These are phyloP conservation scores for Microhierax caerulescens DNA, from an alignment of 2,797 vertebrate genomes.

Conservation along the genomic window DNA sequence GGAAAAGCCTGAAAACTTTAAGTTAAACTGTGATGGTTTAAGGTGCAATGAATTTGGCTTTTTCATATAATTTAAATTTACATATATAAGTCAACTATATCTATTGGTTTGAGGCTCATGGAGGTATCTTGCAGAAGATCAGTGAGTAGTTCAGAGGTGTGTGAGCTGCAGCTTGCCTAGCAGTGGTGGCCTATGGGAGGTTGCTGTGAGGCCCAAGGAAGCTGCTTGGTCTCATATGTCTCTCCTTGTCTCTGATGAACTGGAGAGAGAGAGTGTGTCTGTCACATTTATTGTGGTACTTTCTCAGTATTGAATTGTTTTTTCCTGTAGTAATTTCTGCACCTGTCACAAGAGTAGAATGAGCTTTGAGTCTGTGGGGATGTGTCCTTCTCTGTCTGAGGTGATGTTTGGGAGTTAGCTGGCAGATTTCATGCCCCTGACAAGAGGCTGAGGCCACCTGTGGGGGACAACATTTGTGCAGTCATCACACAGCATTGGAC, in stretches of 20 bases:
- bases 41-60: neutral
- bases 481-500: neutral
- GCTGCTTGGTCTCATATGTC: neutral
- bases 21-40: neutral
- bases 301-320: neutral
- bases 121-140: neutral
- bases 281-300: neutral
- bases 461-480: fast-evolving
- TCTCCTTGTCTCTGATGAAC: neutral
- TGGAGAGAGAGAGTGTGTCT: neutral
- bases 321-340: neutral
- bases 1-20: neutral
- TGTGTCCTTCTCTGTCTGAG: neutral
- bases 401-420: neutral
- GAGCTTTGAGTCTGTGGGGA: neutral
- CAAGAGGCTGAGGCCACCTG: neutral
- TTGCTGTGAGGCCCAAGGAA: neutral
- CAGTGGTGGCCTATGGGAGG: neutral
- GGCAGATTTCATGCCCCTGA: neutral
- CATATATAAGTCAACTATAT: neutral
- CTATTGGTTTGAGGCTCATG: neutral
- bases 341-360: neutral
- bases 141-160: neutral
- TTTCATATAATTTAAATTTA: neutral
- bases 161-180: neutral